These are phyloP conservation scores for Xerus rutilus DNA, from an alignment of 2,797 vertebrate genomes.

Conservation along the genomic window DNA sequence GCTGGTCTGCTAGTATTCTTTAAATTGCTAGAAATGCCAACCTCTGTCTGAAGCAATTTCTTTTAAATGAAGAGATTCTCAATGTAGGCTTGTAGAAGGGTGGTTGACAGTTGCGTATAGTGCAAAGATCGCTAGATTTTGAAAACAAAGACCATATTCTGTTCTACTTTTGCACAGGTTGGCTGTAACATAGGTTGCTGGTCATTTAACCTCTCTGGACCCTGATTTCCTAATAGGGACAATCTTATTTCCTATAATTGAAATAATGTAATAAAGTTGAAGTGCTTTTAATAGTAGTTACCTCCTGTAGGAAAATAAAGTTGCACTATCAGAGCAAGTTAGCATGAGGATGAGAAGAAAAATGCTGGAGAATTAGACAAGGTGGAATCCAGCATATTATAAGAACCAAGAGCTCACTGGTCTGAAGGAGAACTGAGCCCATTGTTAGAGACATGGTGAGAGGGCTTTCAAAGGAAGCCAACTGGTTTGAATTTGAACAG, in stretches of 20 bases:
- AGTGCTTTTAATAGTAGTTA: neutral
- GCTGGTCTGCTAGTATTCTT: neutral
- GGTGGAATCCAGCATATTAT: too few species aligned
- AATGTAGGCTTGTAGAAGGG: neutral
- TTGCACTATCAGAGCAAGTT: neutral
- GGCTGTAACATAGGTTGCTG: neutral
- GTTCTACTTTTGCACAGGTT: neutral
- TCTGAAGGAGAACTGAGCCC: neutral
- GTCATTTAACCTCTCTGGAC: neutral
- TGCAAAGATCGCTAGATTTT: neutral
- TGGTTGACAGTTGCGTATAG: neutral
- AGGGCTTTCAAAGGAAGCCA: conserved; percentile 3
- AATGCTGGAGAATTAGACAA: neutral
- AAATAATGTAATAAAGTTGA: neutral
- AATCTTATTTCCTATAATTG: neutral
- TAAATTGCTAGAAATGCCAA: conserved; percentile 5
- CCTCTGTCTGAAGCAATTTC: neutral
- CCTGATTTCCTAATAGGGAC: neutral
- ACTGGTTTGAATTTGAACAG: conserved; percentile 17
- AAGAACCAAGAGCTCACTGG: neutral
- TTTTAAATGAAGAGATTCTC: conserved; percentile 14
- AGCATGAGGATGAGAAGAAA: neutral
- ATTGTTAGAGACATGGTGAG: neutral
- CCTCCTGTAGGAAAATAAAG: neutral
- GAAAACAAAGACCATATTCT: neutral